Conservation (phyloP, 2,113 vertebrate genomes). For the Balaenoptera acutorostrata region DNA sequence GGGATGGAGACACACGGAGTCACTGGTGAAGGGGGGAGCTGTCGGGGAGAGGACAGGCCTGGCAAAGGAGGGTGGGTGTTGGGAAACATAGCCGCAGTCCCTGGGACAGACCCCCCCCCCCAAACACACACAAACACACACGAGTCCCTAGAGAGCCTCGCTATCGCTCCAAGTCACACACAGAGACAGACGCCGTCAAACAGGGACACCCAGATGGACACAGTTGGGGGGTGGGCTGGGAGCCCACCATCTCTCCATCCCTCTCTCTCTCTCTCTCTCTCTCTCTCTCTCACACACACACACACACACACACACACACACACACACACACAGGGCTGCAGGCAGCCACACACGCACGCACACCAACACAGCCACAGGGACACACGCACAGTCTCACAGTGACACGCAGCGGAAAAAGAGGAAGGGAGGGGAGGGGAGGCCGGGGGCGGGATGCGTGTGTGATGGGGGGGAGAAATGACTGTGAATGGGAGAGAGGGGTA, state of each 20-base stretch:
- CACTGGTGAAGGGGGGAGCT: neutral
- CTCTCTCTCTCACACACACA: constrained; percentile 45
- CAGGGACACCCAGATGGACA: constrained; percentile 45
- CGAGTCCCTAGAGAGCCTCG: constrained; percentile 49
- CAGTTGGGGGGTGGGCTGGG: constrained; percentile 25
- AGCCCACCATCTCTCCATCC: constrained; percentile 8
- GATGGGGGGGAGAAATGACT: constrained; percentile 37
- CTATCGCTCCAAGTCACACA: constrained; percentile 47
- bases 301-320: constrained; percentile 78
- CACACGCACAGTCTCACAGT: constrained; percentile 56
- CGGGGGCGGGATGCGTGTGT: constrained; percentile 62
- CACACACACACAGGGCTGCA: constrained; percentile 1
- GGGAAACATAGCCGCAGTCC: constrained; percentile 65
- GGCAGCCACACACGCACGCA: constrained; percentile 6
- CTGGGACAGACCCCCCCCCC: constrained; percentile 45
- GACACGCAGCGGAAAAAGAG: constrained; percentile 69
- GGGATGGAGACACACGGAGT: neutral
- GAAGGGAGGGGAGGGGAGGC: constrained; percentile 62
- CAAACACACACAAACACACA: constrained; percentile 40
- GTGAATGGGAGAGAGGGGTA: constrained; percentile 67
- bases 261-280: no score
- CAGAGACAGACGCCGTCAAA: constrained; percentile 45
- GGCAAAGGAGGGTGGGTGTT: constrained; percentile 52
- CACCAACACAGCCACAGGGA: constrained; percentile 48
- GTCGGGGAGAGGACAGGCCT: constrained; percentile 29